These are phyloP conservation scores for Leptatherina wallacei DNA, from an alignment of 2,797 vertebrate species.

Conservation along the genomic window DNA sequence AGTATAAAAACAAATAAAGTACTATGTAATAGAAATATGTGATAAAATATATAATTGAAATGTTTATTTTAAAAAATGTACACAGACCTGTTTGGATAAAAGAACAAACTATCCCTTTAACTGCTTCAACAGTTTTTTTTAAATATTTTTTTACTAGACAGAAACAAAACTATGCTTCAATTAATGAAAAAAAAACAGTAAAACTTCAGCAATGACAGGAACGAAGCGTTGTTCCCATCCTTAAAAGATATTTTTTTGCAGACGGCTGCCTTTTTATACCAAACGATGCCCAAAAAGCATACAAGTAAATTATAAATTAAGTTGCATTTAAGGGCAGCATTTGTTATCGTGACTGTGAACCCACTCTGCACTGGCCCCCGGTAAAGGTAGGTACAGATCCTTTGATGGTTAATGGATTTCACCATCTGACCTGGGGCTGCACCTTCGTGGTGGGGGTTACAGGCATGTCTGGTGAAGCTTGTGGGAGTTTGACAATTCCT, in stretches of 20 bases:
- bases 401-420: neutral
- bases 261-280: neutral
- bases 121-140: too few relatives aligned
- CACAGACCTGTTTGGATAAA: too few relatives aligned
- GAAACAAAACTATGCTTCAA: too few relatives aligned
- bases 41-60: too few relatives aligned
- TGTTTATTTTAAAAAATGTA: too few relatives aligned
- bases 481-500: neutral
- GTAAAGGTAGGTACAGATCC: neutral
- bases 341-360: too few relatives aligned
- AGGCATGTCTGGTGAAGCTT: neutral
- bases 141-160: too few relatives aligned
- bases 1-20: too few relatives aligned
- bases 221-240: neutral
- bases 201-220: neutral
- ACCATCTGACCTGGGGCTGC: neutral
- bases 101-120: too few relatives aligned
- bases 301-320: neutral
- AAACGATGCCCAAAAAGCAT: neutral
- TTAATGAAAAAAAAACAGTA: slow-evolving; percentile 1
- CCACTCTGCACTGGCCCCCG: neutral
- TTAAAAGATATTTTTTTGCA: neutral
- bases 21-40: too few relatives aligned
- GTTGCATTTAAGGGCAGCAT: neutral
- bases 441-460: neutral